These are phyloP conservation scores for Balearica regulorum DNA, from an alignment of 2,797 vertebrate genomes.

Conservation along the genomic window DNA sequence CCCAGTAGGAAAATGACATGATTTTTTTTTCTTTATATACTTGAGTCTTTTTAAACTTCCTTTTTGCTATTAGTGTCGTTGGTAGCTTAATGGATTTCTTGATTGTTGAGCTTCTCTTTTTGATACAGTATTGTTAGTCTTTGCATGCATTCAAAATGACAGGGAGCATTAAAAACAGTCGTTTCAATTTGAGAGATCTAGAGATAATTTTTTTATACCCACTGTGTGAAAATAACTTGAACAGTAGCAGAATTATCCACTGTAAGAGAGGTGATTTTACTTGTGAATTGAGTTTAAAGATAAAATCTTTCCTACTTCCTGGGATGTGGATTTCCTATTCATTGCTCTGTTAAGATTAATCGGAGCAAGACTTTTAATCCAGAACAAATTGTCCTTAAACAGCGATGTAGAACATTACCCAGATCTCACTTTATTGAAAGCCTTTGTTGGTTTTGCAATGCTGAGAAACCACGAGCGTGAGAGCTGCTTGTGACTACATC, in stretches of 20 bases:
- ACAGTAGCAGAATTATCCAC: not conserved
- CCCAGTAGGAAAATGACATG: not conserved
- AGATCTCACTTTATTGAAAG: not conserved
- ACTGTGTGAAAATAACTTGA: conserved; percentile 45
- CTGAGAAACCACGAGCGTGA: not conserved
- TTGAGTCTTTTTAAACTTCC: not conserved
- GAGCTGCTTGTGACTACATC: not conserved
- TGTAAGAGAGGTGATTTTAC: conserved; percentile 28
- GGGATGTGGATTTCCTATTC: not conserved
- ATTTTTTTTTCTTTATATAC: not conserved
- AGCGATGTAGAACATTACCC: not conserved
- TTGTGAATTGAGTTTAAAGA: conserved; percentile 47
- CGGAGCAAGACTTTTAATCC: conserved; percentile 34
- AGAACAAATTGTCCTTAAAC: conserved; percentile 33
- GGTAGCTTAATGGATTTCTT: conserved; percentile 39
- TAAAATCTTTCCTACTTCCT: not conserved
- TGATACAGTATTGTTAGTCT: conserved; percentile 27
- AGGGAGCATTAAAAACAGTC: not conserved
- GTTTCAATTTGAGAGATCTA: conserved; percentile 16
- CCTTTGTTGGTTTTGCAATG: not conserved
- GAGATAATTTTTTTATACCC: conserved; percentile 5
- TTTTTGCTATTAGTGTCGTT: not conserved
- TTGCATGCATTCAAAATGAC: conserved; percentile 6
- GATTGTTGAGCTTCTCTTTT: conserved; percentile 22
- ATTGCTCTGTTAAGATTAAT: conserved; percentile 43